These are phyloP conservation scores for Sebastolobus altivelis DNA, from an alignment of 2,797 vertebrate genomes.

Conservation along the genomic window DNA sequence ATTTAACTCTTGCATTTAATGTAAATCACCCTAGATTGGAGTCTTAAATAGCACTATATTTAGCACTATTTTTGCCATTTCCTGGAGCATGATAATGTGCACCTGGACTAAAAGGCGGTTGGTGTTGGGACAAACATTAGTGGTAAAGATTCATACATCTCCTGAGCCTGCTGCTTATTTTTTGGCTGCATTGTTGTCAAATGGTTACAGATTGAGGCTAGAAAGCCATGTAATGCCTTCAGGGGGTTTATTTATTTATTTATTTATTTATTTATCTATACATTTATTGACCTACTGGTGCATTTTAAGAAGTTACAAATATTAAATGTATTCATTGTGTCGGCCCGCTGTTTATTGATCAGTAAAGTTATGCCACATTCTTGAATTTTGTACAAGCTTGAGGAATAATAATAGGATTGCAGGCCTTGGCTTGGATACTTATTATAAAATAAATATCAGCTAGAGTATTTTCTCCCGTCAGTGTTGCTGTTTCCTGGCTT, in stretches of 20 bases:
- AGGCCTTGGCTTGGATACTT: neutral
- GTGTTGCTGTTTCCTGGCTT: neutral
- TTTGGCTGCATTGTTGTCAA: slow-evolving; percentile 47
- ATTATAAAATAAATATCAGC: neutral
- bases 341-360: slow-evolving; percentile 62
- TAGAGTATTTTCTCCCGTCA: neutral
- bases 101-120: slow-evolving; percentile 3
- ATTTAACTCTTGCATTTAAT: slow-evolving; percentile 15
- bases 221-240: slow-evolving; percentile 35
- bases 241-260: slow-evolving; percentile 29
- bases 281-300: slow-evolving; percentile 42
- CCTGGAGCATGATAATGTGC: neutral
- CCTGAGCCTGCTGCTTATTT: slow-evolving; percentile 11
- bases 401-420: slow-evolving; percentile 34
- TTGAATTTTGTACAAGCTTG: slow-evolving; percentile 32
- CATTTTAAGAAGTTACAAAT: slow-evolving; percentile 62
- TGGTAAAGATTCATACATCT: slow-evolving; percentile 34
- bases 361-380: slow-evolving; percentile 45
- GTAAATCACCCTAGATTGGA: neutral
- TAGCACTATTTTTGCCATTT: neutral
- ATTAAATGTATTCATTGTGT: slow-evolving; percentile 49
- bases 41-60: neutral
- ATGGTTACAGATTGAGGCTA: slow-evolving; percentile 39
- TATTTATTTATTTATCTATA: slow-evolving; percentile 14
- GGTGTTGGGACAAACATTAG: slow-evolving; percentile 4